Percentiles rank a stretch among this genome's conserved stretches.
Evolutionary conservation across 2,888 invertebrate species (phyloP).

Genomic region (Amaurobius ferox): DNA sequence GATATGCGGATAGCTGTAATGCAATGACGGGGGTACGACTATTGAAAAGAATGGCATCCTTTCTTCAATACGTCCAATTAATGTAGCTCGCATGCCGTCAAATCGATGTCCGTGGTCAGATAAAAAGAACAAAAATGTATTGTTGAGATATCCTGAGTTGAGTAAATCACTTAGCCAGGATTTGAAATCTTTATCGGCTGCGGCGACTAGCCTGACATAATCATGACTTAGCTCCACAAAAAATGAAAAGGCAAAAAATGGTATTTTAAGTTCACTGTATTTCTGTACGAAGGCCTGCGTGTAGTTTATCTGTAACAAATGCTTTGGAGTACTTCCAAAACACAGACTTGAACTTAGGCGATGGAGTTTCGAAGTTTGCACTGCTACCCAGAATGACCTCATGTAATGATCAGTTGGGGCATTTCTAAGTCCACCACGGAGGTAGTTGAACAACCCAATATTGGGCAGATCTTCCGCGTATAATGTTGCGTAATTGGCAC

Average conservation of each 20-base stretch:
- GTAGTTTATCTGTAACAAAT: conserved; percentile 76
- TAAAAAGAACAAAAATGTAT: conserved; percentile 73
- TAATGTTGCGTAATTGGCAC: conserved; percentile 85
- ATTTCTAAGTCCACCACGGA: conserved; percentile 85
- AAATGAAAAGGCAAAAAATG: conserved; percentile 77
- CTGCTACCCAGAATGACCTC: conserved; percentile 84
- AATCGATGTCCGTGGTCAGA: conserved; percentile 78
- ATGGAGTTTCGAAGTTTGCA: conserved; percentile 74
- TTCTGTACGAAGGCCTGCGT: conserved; percentile 76
- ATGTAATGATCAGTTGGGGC: conserved; percentile 93
- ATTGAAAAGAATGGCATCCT: conserved; percentile 77
- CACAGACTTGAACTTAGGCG: conserved; percentile 72
- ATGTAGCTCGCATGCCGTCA: conserved; percentile 76
- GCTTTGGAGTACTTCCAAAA: conserved; percentile 74
- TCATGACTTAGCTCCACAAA: conserved; percentile 79
- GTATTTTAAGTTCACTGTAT: conserved; percentile 74
- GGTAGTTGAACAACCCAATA: conserved; percentile 88
- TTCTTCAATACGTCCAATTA: conserved; percentile 78
- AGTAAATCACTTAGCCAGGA: conserved; percentile 76
- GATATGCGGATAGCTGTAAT: conserved; percentile 81
- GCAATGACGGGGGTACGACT: conserved; percentile 86
- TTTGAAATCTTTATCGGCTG: conserved; percentile 78
- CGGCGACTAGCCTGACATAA: conserved; percentile 77
- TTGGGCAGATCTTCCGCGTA: conserved; percentile 89
- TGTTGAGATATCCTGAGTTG: conserved; percentile 53